Base-by-base conservation (phyloP, 2,888 invertebrate species). In the Cryptophagus acutangulus region DNA sequence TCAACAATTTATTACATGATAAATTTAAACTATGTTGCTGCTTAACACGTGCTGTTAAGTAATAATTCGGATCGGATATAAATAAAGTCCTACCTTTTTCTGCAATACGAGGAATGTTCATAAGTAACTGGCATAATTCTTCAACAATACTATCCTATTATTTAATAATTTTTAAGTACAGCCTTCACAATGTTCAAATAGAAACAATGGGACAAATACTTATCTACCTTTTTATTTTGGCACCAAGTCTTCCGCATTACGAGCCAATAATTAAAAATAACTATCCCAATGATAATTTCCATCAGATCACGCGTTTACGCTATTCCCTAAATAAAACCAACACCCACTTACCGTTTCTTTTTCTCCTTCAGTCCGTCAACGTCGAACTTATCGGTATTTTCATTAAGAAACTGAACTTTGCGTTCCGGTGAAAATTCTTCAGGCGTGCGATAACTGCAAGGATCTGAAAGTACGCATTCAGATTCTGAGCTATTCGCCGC, bases 341-440 rank as follows among this genome's bases (percentile, higher is more conserved):
- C 20, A 20, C 9, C 20, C 5, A 49, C 59, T 57, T 51, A 74
- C 75, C 73, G 69, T 60, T 71, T 73, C 49, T 73, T 70, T 51
- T 73, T 74, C 14, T 59, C 55, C 38, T 57, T 61, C 8, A 58
- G 54, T 17, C 58, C 60, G 31, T 66, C 63, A 10, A 55, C 57
- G 42, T 60, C 58, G 40, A 57, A 60, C 9, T 59, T 56, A 30
- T 63, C 63, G n/a, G 48, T 66, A 43, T 70, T 66, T 48, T 67
- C 66, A 43, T 55, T 55, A 36, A 66, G 65, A 54, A 76, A 76
- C 55, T 75, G 74, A 33, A 76, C 76, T 50, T 72, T 73, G 51
- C 72, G 71, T 33, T 68, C 67, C 0, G 63, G 63, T 9, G 65
- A 62, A 13, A 52, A 49, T 3, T 61, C 60, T 9, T 62, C 61